Percentiles rank a stretch among this genome's conserved stretches.
phyloP scores from a whole-genome alignment of 2,797 vertebrate species.

The Muscicapa striata region DNA sequence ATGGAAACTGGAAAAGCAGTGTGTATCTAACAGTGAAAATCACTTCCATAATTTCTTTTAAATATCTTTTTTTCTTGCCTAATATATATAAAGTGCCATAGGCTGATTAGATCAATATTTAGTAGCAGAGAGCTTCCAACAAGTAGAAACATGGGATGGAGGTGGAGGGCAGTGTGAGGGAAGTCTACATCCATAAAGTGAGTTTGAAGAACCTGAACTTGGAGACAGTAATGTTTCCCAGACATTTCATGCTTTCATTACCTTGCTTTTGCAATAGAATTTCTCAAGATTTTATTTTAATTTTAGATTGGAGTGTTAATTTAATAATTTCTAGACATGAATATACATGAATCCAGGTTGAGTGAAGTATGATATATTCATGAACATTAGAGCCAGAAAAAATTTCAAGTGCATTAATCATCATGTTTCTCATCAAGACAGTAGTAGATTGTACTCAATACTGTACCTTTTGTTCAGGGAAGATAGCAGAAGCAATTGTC shows the following conservation, averaged over 20 bases:
- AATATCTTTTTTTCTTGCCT: not conserved
- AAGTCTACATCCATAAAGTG: not conserved
- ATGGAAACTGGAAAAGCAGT: not conserved
- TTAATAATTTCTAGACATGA: not conserved
- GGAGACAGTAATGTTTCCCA: not conserved
- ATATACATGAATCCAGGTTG: not conserved
- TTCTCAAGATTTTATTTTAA: not conserved
- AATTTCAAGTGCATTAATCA: not conserved
- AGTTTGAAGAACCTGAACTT: not conserved
- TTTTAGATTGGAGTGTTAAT: not conserved
- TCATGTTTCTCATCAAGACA: not conserved
- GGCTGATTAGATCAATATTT: not conserved
- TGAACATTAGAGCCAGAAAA: not conserved
- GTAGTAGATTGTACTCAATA: not conserved
- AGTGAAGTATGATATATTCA: not conserved
- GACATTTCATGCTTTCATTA: not conserved
- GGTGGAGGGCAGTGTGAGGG: rapidly evolving
- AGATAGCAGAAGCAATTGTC: not conserved
- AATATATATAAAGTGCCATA: not conserved
- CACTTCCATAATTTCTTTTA: not conserved
- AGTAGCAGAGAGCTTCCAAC: not conserved
- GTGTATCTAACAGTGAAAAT: not conserved
- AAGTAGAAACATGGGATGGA: rapidly evolving
- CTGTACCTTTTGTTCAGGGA: not conserved
- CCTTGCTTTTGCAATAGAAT: not conserved